Percentiles rank a stretch among this genome's conserved stretches.
Conservation (phyloP, 2,797 vertebrate species). For the Botia almorhae region DNA sequence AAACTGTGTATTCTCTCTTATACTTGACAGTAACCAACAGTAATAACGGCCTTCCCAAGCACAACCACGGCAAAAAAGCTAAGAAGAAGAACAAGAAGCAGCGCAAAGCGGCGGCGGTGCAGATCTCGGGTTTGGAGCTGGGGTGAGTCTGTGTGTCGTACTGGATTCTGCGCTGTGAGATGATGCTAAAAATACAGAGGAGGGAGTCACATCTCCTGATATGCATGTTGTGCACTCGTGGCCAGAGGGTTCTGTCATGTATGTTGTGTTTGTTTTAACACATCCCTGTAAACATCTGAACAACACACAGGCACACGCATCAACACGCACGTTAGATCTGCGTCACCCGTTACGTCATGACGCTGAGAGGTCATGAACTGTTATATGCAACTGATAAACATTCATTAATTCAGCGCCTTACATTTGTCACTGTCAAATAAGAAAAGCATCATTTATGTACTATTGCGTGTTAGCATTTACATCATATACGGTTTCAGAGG, state of each 20-base stretch:
- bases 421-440: background rate
- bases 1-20: background rate
- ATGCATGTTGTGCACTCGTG: slow-evolving; percentile 64
- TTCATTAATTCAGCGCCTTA: background rate
- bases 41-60: slow-evolving; percentile 59
- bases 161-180: slow-evolving; percentile 33
- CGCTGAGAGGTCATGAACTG: background rate
- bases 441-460: background rate
- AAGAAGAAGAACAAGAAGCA: slow-evolving; percentile 76
- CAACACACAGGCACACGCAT: slow-evolving; percentile 55
- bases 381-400: background rate
- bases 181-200: slow-evolving; percentile 66
- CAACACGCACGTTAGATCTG: slow-evolving; percentile 31
- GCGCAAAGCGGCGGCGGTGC: slow-evolving; percentile 63
- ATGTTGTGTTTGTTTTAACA: slow-evolving; percentile 54
- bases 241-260: slow-evolving; percentile 16
- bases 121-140: slow-evolving; percentile 59
- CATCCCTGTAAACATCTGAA: slow-evolving; percentile 43
- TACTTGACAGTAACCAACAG: slow-evolving; percentile 65
- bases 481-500: too few relatives aligned
- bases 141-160: slow-evolving; percentile 60
- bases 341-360: background rate
- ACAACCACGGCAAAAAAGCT: slow-evolving; percentile 69
- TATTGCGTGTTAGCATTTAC: background rate
- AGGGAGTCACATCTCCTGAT: slow-evolving; percentile 63